Evolutionary conservation across 35 echinoderm and acorn worm genomes (phyloP), one percentile per base, ranked within the genome.

Genomic region (Ophioderma brevispina): DNA sequence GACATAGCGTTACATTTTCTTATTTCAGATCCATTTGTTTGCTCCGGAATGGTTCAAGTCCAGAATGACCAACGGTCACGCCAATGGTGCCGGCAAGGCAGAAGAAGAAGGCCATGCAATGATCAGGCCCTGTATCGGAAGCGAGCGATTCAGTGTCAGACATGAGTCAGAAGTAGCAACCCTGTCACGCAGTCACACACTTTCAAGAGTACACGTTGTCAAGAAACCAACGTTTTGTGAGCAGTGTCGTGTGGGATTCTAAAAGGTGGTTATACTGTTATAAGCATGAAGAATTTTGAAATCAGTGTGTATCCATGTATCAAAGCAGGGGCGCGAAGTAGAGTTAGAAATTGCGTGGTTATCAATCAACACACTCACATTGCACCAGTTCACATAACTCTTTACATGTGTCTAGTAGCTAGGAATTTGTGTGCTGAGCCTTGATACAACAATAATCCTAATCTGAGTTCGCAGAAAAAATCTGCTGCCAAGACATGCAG

Each of bases 141-240:
- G 84, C 92, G n/a, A 82, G 56, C 15, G 92, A 94, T 85, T 89
- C 86, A 18, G 46, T 94, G 30, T 59, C 86, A 55, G 92, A 94
- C 18, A 77, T 94, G 81, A 49, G n/a, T 88, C 14, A 87, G 81
- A 30, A 84, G 40, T 30, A 40, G 82, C 34, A 91, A 52, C 32
- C n/a, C n/a, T n/a, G 64, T 32, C 30, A 39, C 85, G 31, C 85
- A 84, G 49, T 76, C 80, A 25, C 92, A 94, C 33, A 40, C 81
- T 94, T 94, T 76, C 86, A 84, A 75, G 92, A 94, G 37, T 85
- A 94, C 38, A 94, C 89, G 80, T 94, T n/a, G n/a, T 94, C 37
- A 94, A 89, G 40, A 94, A 94, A 40, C 92, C 92, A 52, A 94
- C 92, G 17, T 94, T 94, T 63, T 94, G 92, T 79, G 92, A 94